Evolutionary conservation across 1,140 invertebrate genomes (phyloP), one percentile per base, ranked within the genome.

Genomic region (Dreissena polymorpha): DNA sequence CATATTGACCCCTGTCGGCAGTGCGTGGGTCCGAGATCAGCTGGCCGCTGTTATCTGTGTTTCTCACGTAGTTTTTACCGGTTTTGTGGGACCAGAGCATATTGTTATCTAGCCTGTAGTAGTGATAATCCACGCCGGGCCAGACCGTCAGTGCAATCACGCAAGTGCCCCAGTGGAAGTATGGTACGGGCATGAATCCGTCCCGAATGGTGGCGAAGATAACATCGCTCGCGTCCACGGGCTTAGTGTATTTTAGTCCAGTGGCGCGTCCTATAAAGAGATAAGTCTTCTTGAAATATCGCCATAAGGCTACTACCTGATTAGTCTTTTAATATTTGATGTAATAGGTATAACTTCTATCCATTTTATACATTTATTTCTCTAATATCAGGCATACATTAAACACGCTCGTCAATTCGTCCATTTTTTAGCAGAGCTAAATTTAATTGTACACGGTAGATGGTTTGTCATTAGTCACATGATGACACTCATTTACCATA

Each of bases 81-180:
- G 77, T 67, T 39, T 80, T 80, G 64, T 80, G 77, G 0, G 77
- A 80, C 77, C 77, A 80, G 6, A 80, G n/a, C 68, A 68, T 57
- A 39, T 80, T 71, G 23, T 55, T 71, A 49, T 80, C 77, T 6
- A 80, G n/a, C 12, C 77, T 50, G 39, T 80, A 80, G 68, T 70
- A 80, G 49, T 80, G 77, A 21, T 50, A 80, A 51, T 80, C 77
- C 7, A 64, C 64, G 25, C 57, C 68, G 6, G 77, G 77, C 77
- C 77, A 80, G 10, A 80, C 63, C 16, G 49, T 68, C 53, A 80
- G 39, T 8, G 77, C 77, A 10, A 80, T 70, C 25, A 55, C 68
- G 39, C 77, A 80, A 13, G 55, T 57, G 6, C 51, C 21, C 0
- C 27, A 68, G n/a, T 67, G 71, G 50, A 70, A 39, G 29, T 67